A percentile compares a stretch with the other conserved stretches of the same genome.
phyloP scores from a whole-genome alignment of 35 echinoderm and acorn worm species.

The Apostichopus californicus region DNA sequence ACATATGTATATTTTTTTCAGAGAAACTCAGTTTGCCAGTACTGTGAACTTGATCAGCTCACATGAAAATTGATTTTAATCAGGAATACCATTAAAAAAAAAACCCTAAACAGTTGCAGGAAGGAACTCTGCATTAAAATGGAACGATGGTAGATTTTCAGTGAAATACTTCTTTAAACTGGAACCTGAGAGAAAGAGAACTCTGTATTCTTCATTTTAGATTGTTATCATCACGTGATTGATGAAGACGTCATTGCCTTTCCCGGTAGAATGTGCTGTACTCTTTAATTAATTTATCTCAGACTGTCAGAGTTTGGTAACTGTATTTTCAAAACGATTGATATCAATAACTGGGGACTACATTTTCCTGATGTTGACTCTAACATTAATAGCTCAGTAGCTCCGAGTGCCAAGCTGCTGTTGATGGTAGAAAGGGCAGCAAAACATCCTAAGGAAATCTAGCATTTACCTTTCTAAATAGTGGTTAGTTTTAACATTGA shows the following conservation, averaged over 20 bases:
- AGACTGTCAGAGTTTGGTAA: not conserved
- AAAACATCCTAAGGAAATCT: conserved; percentile 12
- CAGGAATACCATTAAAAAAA: too few relatives aligned
- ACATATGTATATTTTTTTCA: too few relatives aligned
- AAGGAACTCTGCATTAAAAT: too few relatives aligned
- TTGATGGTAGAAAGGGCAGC: not conserved
- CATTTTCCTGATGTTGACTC: not conserved
- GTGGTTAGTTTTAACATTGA: too few relatives aligned
- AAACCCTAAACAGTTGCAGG: too few relatives aligned
- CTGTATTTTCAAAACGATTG: not conserved
- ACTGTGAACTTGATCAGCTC: too few relatives aligned
- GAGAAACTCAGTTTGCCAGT: too few relatives aligned
- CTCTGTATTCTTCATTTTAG: too few relatives aligned
- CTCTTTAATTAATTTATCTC: conserved; percentile 10
- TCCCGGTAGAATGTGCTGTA: not conserved
- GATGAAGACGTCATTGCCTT: not conserved
- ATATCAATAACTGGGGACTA: not conserved
- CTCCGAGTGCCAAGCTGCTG: not conserved
- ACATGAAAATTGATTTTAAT: too few relatives aligned
- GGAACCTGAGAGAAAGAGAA: too few relatives aligned
- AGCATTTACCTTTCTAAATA: not conserved
- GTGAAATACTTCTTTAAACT: too few relatives aligned
- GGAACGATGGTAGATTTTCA: too few relatives aligned
- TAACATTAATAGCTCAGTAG: not conserved
- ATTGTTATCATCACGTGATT: not conserved